Evolutionary conservation across 2,113 vertebrate species (phyloP), one percentile per base, ranked within the genome.

Genomic region (Pterocles burchelli): DNA sequence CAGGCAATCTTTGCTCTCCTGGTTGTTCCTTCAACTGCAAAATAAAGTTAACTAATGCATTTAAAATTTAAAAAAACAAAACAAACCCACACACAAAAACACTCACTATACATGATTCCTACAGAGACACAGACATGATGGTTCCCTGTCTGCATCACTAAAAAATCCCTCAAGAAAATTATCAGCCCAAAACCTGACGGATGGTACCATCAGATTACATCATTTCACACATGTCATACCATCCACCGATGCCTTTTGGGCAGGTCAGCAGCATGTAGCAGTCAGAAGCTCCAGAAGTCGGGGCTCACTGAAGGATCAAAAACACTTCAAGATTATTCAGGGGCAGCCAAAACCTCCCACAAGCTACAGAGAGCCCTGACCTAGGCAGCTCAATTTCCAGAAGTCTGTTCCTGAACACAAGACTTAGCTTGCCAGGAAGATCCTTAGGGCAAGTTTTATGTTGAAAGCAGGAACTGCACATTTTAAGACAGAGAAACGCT

Each of bases 1-100:
- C 99, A 98, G 67, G 98, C 98, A 80, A 99, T 98, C 97, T 98
- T 99, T 48, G 99, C 99, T 96, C 98, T 98, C 95, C 98, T 99
- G 95, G 98, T 98, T 3, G 98, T 90, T 31, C 99, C 99, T 96
- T 99, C 99, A 94, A 99, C 99, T 99, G 94, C 38, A 97, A 95
- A 54, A 87, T 93, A 55, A 88, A 80, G 75, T 81, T 45, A 48
- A 74, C 9, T 26, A 31, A 36, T 3, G 4, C 26, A 34, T 31
- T 94, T 71, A 74, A 80, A 85, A 43, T 20, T 20, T 3, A 45
- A 13, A 13, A 12, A 19, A 16, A 29, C 57, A 55, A 84, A 52
- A 17, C 43, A 41, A 41, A 41, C 6, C 41, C 41, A 41, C 41
- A 41, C 14, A 75, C 38, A 52, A 22, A 65, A 62, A 55, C 18